Base-by-base conservation (phyloP, 2,888 invertebrate genomes). In the Drosophila robusta region DNA sequence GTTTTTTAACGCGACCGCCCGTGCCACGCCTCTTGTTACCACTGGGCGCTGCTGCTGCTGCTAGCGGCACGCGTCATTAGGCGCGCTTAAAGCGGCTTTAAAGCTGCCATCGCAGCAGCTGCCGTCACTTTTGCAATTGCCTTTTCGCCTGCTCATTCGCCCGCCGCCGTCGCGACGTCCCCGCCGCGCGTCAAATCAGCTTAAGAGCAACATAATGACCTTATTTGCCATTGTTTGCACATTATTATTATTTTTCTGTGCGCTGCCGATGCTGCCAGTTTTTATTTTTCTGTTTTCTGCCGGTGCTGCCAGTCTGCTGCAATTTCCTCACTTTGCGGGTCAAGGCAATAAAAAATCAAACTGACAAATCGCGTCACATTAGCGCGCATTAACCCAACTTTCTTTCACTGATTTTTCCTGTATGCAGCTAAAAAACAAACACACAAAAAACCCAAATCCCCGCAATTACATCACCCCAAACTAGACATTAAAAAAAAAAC, bases 201-300 rank as follows among this genome's bases (percentile, higher is more conserved):
- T 89, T 89, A 89, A 85, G 57, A 78, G 70, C 70, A 75, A 72
- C 84, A 81, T 89, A 85, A 85, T 89, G 79, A 89, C 89, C 84
- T 89, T 89, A 85, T 85, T 89, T 85, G 83, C 86, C 71, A 89
- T 87, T 78, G 88, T 87, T 73, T 85, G 88, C 79, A 89, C 77
- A 70, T 85, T 87, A 87, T 89, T 78, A 70, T 83, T 86, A 86
- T 89, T 78, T 87, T 84, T 68, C 66, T 83, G 34, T 34, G 11
- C 75, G 75, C 66, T 71, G 58, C 70, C 54, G 56, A 66, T 69
- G 66, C 63, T 70, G 66, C 61, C 65, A 42, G 61, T 26, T 29
- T 29, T 29, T 29, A 29, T 8, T 29, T 29, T 29, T 29, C 9
- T 9, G 29, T 29, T 29, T 78, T 78, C 64, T 71, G 58, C 74